These are phyloP conservation scores for Istiophorus platypterus DNA, from an alignment of 2,113 vertebrate species.

Conservation along the genomic window DNA sequence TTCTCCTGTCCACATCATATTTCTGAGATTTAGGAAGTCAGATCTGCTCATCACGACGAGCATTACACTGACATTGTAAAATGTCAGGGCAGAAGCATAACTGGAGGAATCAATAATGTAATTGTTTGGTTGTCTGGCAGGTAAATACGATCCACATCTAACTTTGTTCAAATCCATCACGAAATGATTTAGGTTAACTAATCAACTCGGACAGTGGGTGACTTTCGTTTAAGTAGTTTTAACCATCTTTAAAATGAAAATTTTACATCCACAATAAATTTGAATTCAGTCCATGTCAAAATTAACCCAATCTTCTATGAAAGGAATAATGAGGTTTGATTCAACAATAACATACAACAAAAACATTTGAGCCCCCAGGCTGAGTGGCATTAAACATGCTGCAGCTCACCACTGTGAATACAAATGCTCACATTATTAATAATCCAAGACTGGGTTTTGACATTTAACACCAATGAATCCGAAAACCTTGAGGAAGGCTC, in stretches of 20 bases:
- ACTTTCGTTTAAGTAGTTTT: conserved; percentile 6
- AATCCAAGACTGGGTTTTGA: conserved; percentile 17
- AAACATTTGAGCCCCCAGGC: conserved; percentile 27
- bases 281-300: conserved; percentile 3
- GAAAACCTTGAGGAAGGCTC: background rate
- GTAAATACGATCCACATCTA: background rate
- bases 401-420: conserved; percentile 32
- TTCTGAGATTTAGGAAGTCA: conserved; percentile 21
- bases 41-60: background rate
- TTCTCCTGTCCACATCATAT: background rate
- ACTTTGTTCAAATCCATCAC: background rate
- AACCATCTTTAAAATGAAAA: background rate
- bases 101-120: conserved; percentile 16
- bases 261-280: conserved; percentile 2
- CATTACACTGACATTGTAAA: too few species aligned
- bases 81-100: too few species aligned
- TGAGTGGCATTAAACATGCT: conserved; percentile 11
- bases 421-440: conserved; percentile 35
- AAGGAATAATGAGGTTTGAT: conserved; percentile 19
- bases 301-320: background rate
- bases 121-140: conserved; percentile 4
- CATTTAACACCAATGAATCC: conserved; percentile 19
- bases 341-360: conserved; percentile 36
- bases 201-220: too few species aligned
- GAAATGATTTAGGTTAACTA: too few species aligned